Evolutionary conservation across 2,888 invertebrate genomes (phyloP).

Genomic region (Tuberolachnus salignus): DNA sequence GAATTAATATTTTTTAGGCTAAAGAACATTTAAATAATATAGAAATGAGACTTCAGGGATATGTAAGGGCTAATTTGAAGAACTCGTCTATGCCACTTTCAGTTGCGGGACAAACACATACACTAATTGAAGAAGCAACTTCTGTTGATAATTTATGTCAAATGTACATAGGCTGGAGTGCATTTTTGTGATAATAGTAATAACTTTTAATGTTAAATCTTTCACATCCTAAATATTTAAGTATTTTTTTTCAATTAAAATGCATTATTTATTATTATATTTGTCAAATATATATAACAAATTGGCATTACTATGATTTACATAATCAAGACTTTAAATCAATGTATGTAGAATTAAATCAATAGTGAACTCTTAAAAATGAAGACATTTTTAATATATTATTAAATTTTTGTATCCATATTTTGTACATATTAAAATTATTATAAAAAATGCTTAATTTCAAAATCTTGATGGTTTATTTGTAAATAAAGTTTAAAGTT

Average conservation of each 20-base stretch:
- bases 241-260: not conserved
- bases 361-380: too few relatives aligned
- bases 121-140: conserved; percentile 89
- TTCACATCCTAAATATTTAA: not conserved
- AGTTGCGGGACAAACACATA: conserved; percentile 92
- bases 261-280: too few relatives aligned
- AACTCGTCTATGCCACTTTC: conserved; percentile 72
- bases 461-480: too few relatives aligned
- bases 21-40: conserved; percentile 83
- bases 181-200: conserved; percentile 65
- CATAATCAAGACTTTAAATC: too few relatives aligned
- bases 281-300: too few relatives aligned
- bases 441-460: too few relatives aligned
- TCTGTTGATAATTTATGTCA: conserved; percentile 85
- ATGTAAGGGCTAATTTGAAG: conserved; percentile 56
- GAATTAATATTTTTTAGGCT: conserved; percentile 66
- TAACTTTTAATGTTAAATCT: not conserved
- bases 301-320: too few relatives aligned
- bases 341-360: too few relatives aligned
- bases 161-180: conserved; percentile 98
- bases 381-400: too few relatives aligned
- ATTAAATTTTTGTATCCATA: too few relatives aligned
- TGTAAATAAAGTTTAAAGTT: too few relatives aligned
- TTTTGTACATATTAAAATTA: too few relatives aligned
- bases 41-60: conserved; percentile 77